Base-by-base conservation (phyloP, 2,113 vertebrate genomes). In the Callipepla squamata region DNA sequence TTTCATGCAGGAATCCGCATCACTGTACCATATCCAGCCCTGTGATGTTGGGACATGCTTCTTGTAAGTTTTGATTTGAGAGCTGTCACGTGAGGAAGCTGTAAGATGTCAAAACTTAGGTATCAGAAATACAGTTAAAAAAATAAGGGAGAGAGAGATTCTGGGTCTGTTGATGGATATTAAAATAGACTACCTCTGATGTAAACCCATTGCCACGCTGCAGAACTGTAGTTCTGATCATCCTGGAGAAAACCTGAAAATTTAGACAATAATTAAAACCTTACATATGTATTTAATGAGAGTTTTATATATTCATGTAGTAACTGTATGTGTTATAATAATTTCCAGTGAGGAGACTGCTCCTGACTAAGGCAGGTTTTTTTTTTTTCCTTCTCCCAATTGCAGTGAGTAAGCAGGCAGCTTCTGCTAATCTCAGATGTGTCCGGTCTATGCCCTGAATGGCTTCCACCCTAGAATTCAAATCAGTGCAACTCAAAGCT, bases 281-380 rank as follows among this genome's bases (percentile, higher is more conserved):
- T 34, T 14, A 9, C 36, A 34, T 9, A 36, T 36, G n/a, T 15
- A 30, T 5, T 50, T 68, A 55, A 50, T 9, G 12, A 32, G 34
- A 32, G 42, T 0, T 3, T 8, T 22, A 5, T 4, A 5, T 21
- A 17, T 28, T 3, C 13, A 9, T 9, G 12, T 22, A 15, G 15
- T 26, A 14, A 22, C 22, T 34, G 20, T 22, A 59, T 34, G n/a
- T 11, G 13, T 22, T 20, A 58, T 34, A 8, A 34, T 58, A 21
- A 53, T 90, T 85, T 80, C 34, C 68, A 40, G 12, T 50, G 67
- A 22, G 47, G 32, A 80, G 32, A 55, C 59, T 55, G 16, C 51
- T 88, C 34, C 40, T 40, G 51, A 38, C 36, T 30, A n/a, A 48
- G 26, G 30, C 13, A 22, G 18, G 75, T 75, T 23, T 13, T 61